A percentile compares a stretch with the other conserved stretches of the same genome.
These are phyloP conservation scores for Drosophila asahinai DNA, from an alignment of 1,140 invertebrate species.

Conservation along the genomic window DNA sequence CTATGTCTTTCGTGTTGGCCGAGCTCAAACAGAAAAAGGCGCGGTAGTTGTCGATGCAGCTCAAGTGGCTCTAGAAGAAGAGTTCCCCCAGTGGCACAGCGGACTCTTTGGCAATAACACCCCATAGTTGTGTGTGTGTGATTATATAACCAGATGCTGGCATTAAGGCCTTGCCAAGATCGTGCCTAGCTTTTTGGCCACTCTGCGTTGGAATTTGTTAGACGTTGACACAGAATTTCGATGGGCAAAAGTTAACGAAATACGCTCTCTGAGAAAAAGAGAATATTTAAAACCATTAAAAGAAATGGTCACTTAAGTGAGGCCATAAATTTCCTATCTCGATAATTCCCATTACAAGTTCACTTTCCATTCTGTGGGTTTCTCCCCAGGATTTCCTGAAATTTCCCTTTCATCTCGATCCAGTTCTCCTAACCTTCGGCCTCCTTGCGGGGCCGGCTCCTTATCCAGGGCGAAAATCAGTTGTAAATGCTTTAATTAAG, in stretches of 20 bases:
- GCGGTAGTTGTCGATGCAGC: slow-evolving; percentile 41
- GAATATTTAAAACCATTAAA: background rate
- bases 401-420: slow-evolving; percentile 37
- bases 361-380: slow-evolving; percentile 32
- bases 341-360: slow-evolving; percentile 8
- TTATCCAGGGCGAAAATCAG: slow-evolving; percentile 65
- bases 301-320: slow-evolving; percentile 2
- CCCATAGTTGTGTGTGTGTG: slow-evolving; percentile 28
- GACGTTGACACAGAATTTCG: slow-evolving; percentile 47
- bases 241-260: slow-evolving; percentile 19
- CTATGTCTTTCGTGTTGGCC: slow-evolving; percentile 39
- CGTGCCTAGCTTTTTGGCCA: slow-evolving; percentile 30
- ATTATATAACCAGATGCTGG: slow-evolving; percentile 72
- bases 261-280: background rate
- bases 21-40: slow-evolving; percentile 62
- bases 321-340: background rate
- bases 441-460: slow-evolving; percentile 5
- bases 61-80: slow-evolving; percentile 61
- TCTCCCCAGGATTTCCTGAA: slow-evolving; percentile 48
- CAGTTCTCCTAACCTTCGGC: slow-evolving; percentile 45
- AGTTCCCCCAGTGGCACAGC: slow-evolving; percentile 21
- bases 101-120: slow-evolving; percentile 60
- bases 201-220: slow-evolving; percentile 37
- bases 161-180: slow-evolving; percentile 61
- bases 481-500: slow-evolving; percentile 78